These are phyloP conservation scores for Pseudomyrmex pallidus DNA, from an alignment of 1,140 invertebrate species.

Conservation along the genomic window DNA sequence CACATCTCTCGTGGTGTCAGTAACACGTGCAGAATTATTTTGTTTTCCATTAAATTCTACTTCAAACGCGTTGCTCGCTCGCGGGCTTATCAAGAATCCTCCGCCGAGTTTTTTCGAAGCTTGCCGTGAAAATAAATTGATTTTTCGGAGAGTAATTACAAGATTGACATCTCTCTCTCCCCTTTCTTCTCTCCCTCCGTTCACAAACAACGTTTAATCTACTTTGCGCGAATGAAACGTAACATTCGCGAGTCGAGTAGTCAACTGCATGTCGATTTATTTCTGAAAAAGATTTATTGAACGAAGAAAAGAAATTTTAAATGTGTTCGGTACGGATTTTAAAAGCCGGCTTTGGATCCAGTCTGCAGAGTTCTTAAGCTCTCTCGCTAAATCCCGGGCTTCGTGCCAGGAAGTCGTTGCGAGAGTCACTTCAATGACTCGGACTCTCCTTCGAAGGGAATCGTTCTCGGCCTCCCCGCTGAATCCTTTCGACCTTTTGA, in stretches of 20 bases:
- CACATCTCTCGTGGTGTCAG: conserved; percentile 41
- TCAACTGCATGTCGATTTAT: background rate
- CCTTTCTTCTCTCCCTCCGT: no score
- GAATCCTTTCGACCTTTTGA: conserved; percentile 46
- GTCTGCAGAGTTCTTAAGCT: conserved; percentile 1
- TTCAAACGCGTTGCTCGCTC: conserved; percentile 38
- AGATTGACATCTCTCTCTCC: background rate
- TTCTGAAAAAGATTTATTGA: no score
- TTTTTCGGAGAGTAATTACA: background rate
- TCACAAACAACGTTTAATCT: background rate
- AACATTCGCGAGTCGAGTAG: background rate
- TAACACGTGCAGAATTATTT: conserved; percentile 1
- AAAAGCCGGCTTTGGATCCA: background rate
- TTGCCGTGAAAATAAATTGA: background rate
- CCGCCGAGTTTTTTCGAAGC: background rate
- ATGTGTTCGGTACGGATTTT: background rate
- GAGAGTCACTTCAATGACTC: conserved; percentile 39
- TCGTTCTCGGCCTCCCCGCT: conserved; percentile 2
- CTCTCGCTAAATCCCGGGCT: conserved; percentile 10
- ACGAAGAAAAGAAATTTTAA: background rate
- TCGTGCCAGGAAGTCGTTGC: conserved; percentile 14
- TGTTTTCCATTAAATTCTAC: conserved; percentile 20
- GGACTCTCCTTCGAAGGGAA: conserved; percentile 38
- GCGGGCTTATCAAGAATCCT: conserved; percentile 33
- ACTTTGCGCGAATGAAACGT: background rate